These are phyloP conservation scores for Pantherophis vulpinus DNA, from an alignment of 2,797 vertebrate species.

Conservation along the genomic window DNA sequence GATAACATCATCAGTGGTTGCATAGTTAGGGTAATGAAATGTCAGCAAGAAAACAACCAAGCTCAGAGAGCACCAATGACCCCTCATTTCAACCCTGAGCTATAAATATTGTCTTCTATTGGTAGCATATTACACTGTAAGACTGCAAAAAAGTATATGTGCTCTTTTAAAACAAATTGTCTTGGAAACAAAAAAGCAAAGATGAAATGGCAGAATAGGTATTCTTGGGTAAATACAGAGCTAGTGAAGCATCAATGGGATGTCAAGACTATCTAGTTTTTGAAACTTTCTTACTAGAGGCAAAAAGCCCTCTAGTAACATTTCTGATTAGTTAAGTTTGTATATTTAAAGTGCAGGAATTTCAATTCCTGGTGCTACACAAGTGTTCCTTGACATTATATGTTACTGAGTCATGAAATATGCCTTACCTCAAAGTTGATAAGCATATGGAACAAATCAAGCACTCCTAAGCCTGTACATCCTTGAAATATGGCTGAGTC, in stretches of 20 bases:
- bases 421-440: neutral
- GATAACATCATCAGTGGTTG: too few relatives aligned
- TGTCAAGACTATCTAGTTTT: conserved; percentile 13
- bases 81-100: too few relatives aligned
- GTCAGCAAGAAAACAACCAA: too few relatives aligned
- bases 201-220: conserved; percentile 39
- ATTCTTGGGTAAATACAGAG: conserved; percentile 11
- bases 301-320: neutral
- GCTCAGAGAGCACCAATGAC: too few relatives aligned
- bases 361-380: neutral
- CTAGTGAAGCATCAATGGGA: neutral
- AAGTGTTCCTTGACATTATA: neutral
- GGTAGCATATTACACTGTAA: conserved; percentile 49
- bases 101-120: too few relatives aligned
- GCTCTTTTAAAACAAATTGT: conserved; percentile 56
- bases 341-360: neutral
- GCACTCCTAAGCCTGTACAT: neutral
- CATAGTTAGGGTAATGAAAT: too few relatives aligned
- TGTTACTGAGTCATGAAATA: neutral
- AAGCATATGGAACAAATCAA: conserved; percentile 32
- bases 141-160: conserved; percentile 27
- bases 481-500: neutral
- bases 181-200: conserved; percentile 34
- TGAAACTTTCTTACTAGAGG: neutral
- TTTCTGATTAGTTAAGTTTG: neutral